These are phyloP conservation scores for Sclerurus mexicanus DNA, from an alignment of 2,113 vertebrate genomes.

Conservation along the genomic window DNA sequence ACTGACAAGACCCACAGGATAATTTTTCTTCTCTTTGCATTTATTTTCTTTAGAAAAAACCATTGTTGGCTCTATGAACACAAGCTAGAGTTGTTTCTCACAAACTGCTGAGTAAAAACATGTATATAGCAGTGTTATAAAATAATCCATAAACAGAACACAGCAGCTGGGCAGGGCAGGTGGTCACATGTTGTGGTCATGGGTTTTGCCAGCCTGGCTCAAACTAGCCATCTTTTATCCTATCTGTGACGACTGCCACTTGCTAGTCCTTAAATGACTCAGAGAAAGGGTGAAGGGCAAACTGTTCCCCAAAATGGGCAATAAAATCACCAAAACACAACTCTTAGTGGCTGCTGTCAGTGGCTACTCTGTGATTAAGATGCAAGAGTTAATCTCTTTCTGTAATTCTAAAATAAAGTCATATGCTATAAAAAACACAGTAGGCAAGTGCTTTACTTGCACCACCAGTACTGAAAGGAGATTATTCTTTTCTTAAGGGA, in stretches of 20 bases:
- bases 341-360: neutral
- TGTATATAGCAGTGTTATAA: neutral
- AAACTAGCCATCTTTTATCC: neutral
- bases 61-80: neutral
- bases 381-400: neutral
- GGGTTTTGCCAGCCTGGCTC: neutral
- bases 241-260: neutral
- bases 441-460: neutral
- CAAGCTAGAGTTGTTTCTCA: neutral
- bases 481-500: neutral
- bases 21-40: neutral
- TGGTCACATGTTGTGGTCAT: neutral
- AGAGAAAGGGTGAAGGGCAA: neutral
- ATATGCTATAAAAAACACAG: neutral
- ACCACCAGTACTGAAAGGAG: neutral
- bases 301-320: fast-evolving
- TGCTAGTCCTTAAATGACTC: neutral
- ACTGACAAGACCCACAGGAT: neutral
- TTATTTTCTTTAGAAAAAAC: neutral
- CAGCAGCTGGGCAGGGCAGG: neutral
- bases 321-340: neutral
- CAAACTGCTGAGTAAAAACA: neutral
- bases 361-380: neutral
- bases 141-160: neutral
- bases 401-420: neutral